Base-by-base conservation (phyloP, 1,140 invertebrate species). In the Drosophila guanche region DNA sequence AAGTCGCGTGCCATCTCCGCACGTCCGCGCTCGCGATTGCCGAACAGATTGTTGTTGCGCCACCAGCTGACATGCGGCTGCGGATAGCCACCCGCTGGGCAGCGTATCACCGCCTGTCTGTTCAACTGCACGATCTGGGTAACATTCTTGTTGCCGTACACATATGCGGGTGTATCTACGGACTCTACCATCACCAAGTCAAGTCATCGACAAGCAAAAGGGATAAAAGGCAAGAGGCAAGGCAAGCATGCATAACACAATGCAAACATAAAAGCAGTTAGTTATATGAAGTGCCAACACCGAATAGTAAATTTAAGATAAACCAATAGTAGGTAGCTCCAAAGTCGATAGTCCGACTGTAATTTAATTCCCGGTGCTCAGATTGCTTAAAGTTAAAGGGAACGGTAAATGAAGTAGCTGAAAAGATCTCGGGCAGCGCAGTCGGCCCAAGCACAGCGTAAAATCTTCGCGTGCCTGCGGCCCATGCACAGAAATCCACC, bases 51-150 rank as follows among this genome's bases (percentile, higher is more conserved):
- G 8, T 94, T 93, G n/a, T 96, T 95, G 45, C 95, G 93, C 95
- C 96, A 97, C 97, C 97, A 98, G 12, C 95, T 96, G 12, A 98
- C 95, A 16, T 93, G 92, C 0, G 97, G 97, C 42, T 93, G 91
- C 0, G 97, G 97, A 93, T 94, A 95, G 27, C 97, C 97, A 79
- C 95, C 94, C 12, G 96, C 96, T 70, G 95, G 95, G 92, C 97
- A 98, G 61, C 95, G 94, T 2, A 98, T 92, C 20, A 93, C 90
- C 4, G 95, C 93, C 8, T 95, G 95, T 3, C 93, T 92, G 52
- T 95, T 95, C 48, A 98, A 91, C 33, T 94, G 93, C 4, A 96
- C 96, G 16, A 95, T 93, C 27, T 96, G 92, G 23, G 93, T 91
- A 29, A 93, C 91, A 70, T 94, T 93, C 47, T 93, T 91, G 29